Base-by-base conservation (phyloP, 2,113 vertebrate species). In the Accipiter virgatus region DNA sequence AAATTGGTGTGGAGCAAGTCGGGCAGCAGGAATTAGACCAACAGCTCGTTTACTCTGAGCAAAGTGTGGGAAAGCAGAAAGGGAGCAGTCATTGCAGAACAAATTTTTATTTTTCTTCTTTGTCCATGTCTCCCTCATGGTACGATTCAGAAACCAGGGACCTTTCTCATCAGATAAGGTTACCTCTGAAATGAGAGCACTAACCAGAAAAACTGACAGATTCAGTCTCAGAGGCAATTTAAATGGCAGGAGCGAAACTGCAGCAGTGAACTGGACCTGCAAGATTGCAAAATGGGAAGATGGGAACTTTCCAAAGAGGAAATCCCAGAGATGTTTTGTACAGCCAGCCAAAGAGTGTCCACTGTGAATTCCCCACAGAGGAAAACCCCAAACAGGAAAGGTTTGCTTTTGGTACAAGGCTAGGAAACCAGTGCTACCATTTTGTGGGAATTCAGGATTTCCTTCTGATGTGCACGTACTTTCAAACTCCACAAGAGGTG, bases 1-100 rank as follows among this genome's bases (percentile, higher is more conserved):
- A 91, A 96, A 96, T 81, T 94, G 80, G 66, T 92, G 97, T 79
- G 90, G 62, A 97, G 73, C 96, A 95, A 97, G 89, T 81, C 11
- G 10, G 89, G 71, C 81, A 70, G 50, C 63, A 95, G 80, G 75
- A 95, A 94, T 97, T 77, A 94, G 56, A 95, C 88, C 91, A 62
- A 52, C 42, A 88, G 81, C 71, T 95, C 50, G 13, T 91, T 87
- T 77, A 96, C 34, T 88, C 55, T 45, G 73, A 94, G 82, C 34
- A 34, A 92, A 95, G 66, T 86, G 81, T 85, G 92, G 93, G 87
- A 97, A 97, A 90, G 62, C 81, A 88, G 16, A 56, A 95, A 94
- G 67, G 47, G 73, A 87, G 45, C 59, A 92, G 81, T 68, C 78
- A 91, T 6, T 11, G 45, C 43, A 91, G 80, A 94, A 42, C 13